Evolutionary conservation across 1,140 invertebrate species (phyloP).

Genomic region (Myzus persicae): DNA sequence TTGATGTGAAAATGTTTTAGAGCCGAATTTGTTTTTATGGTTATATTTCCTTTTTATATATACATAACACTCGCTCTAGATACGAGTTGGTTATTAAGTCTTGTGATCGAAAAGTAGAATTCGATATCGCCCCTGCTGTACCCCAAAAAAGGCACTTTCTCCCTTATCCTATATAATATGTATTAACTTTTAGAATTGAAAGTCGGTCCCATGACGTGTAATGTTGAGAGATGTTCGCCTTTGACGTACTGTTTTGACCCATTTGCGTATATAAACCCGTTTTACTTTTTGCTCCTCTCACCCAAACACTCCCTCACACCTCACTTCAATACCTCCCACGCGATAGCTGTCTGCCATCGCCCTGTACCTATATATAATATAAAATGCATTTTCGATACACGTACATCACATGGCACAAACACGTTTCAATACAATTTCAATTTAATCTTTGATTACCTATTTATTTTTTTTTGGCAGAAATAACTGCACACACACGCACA

Average conservation of each 20-base stretch:
- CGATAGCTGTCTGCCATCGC: not conserved
- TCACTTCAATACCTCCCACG: not conserved
- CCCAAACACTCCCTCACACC: too few species aligned
- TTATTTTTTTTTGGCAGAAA: not conserved
- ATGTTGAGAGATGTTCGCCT: slow-evolving; percentile 42
- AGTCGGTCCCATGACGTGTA: not conserved
- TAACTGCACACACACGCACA: not conserved
- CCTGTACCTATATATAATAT: not conserved
- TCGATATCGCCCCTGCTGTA: slow-evolving; percentile 7
- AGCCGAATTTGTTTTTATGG: slow-evolving; percentile 16
- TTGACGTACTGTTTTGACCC: slow-evolving; percentile 43
- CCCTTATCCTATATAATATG: slow-evolving; percentile 25
- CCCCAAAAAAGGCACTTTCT: slow-evolving; percentile 15
- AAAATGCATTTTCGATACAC: slow-evolving; percentile 20
- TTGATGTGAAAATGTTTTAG: slow-evolving; percentile 46
- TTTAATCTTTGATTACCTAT: slow-evolving; percentile 54
- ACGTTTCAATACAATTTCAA: slow-evolving; percentile 42
- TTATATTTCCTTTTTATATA: not conserved
- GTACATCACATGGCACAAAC: slow-evolving; percentile 9
- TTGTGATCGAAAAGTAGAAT: slow-evolving; percentile 36
- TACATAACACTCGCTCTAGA: not conserved
- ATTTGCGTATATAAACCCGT: slow-evolving; percentile 52
- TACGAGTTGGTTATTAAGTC: slow-evolving; percentile 33
- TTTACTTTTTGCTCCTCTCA: not conserved
- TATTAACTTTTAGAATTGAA: slow-evolving; percentile 46